A percentile compares a stretch with the other conserved stretches of the same genome.
phyloP scores from a whole-genome alignment of 2,797 vertebrate genomes.

The Loriculus beryllinus region DNA sequence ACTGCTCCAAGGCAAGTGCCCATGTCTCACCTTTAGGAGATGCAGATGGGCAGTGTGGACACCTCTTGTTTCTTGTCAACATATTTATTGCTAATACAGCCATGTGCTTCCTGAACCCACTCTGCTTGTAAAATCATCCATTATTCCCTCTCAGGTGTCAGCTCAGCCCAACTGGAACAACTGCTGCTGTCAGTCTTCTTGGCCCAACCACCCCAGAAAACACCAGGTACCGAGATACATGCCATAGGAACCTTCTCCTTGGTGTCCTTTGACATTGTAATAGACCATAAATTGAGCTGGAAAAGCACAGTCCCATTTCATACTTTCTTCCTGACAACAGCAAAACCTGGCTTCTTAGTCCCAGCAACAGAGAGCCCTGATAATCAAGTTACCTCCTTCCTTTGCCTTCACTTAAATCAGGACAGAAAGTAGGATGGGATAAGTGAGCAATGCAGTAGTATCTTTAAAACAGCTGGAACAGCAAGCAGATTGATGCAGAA shows the following conservation, averaged over 20 bases:
- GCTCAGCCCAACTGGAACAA: background rate
- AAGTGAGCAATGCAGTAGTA: accelerated
- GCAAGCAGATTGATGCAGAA: background rate
- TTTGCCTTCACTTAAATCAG: background rate
- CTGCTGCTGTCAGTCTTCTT: background rate
- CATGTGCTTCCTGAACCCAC: background rate
- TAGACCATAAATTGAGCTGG: background rate
- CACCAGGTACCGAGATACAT: background rate
- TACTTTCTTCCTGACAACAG: background rate
- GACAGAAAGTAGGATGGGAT: background rate
- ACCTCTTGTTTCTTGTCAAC: background rate
- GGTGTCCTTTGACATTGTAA: background rate
- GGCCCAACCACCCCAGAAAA: background rate
- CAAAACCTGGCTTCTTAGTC: background rate
- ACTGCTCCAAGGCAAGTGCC: accelerated
- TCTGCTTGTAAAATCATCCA: background rate
- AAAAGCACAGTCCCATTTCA: background rate
- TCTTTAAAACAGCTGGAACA: background rate
- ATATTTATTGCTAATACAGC: background rate
- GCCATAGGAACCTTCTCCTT: accelerated
- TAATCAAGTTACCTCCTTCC: background rate
- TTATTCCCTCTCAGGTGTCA: background rate
- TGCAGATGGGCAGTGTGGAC: background rate
- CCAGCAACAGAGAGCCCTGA: background rate
- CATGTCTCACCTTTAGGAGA: accelerated